Base-by-base conservation (phyloP, 1,140 invertebrate genomes). In the Amphibalanus amphitrite region DNA sequence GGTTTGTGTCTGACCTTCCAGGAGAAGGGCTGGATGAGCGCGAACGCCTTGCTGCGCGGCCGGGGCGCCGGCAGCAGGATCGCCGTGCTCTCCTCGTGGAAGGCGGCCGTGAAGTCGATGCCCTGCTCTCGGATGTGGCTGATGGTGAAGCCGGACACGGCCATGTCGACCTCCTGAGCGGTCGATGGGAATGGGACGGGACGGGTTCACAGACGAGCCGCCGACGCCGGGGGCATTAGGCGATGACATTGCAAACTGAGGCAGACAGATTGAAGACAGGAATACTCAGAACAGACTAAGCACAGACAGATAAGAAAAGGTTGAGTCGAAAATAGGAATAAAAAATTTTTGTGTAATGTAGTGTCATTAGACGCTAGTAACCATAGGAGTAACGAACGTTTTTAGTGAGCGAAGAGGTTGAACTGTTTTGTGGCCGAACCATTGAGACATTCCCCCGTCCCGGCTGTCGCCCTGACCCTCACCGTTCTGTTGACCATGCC, bases 401-500 rank as follows among this genome's bases (percentile, higher is more conserved):
- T 8, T 38, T 38, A 38, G 17, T 38, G 38, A 38, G 38, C 38
- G 6, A 8, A 17, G 38, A 6, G 38, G 6, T 8, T 38, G 38
- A 38, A 38, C 38, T 38, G 38, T 17, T 38, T 38, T 8, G 6
- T 38, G 6, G 38, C 38, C 6, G 38, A 38, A 8, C 38, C 17
- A 38, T 38, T 38, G 6, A 38, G 38, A 38, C 6, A 8, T 38
- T 29, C 38, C 38, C 17, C 38, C 6, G 6, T 38, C 6, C 38
- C 17, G 6, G 38, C 6, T 38, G 38, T 6, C 38, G 38, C 38
- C 17, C 38, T 38, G 6, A 38, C 17, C 72, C 40, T 74, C 69
- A 74, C 74, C 28, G 71, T 70, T 17, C 71, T 25, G 15, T 72
- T 64, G 17, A 74, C 30, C 74, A 74, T 74, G 10, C 74, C 81